Percentiles rank a stretch among this genome's conserved stretches.
These are phyloP conservation scores for Sebastes glaucus DNA, from an alignment of 2,797 vertebrate genomes.

Conservation along the genomic window DNA sequence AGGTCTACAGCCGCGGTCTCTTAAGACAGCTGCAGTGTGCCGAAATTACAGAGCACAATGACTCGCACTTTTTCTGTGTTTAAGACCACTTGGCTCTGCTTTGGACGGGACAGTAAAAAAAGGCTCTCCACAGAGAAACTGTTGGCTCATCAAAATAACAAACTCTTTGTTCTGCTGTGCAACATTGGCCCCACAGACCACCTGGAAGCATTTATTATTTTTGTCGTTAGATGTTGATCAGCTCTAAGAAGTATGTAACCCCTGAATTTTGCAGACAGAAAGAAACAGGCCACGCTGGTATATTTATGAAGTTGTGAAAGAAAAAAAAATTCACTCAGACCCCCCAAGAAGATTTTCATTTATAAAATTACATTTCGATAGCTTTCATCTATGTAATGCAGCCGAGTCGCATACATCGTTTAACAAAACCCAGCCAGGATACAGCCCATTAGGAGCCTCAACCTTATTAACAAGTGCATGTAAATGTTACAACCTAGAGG, in stretches of 20 bases:
- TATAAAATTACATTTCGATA: conserved; percentile 14
- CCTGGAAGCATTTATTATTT: conserved; percentile 55
- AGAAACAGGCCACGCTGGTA: background rate
- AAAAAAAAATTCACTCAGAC: background rate
- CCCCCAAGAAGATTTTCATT: conserved; percentile 30
- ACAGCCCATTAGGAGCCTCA: conserved; percentile 20
- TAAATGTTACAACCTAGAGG: conserved; percentile 5
- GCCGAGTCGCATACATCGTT: conserved; percentile 20
- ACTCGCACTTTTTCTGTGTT: conserved; percentile 68
- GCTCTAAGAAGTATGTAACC: background rate
- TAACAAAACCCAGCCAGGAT: conserved; percentile 23
- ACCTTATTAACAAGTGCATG: background rate
- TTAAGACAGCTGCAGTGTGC: conserved; percentile 72
- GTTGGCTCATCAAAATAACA: conserved; percentile 68
- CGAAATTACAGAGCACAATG: conserved; percentile 79
- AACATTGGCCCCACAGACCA: conserved; percentile 46
- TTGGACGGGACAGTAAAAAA: conserved; percentile 50
- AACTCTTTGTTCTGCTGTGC: conserved; percentile 62
- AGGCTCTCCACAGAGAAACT: conserved; percentile 57
- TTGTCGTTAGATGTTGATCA: conserved; percentile 15
- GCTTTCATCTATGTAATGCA: conserved; percentile 27
- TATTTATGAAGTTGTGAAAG: background rate
- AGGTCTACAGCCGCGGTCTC: conserved; percentile 77
- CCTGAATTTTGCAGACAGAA: background rate
- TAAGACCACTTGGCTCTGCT: conserved; percentile 59